phyloP scores from a whole-genome alignment of 2,888 invertebrate species.

The Diaprepes abbreviatus region DNA sequence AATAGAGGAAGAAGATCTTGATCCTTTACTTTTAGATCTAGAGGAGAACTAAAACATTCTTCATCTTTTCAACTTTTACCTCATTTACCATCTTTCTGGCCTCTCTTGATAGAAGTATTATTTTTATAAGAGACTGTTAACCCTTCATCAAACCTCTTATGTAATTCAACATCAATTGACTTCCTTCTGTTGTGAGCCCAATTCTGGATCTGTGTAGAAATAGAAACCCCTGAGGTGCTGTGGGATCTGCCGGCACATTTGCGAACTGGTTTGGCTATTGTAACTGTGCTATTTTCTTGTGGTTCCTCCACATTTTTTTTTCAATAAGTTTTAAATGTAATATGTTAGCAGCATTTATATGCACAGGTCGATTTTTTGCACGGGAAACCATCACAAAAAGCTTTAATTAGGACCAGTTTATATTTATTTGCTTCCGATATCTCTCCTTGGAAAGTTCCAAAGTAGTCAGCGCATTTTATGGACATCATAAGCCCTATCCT shows the following conservation, averaged over 20 bases:
- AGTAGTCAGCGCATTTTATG: constrained; percentile 81
- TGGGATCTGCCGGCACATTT: constrained; percentile 70
- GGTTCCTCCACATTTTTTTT: constrained; percentile 68
- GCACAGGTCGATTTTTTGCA: constrained; percentile 70
- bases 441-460: constrained; percentile 87
- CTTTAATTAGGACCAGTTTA: constrained; percentile 81
- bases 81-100: constrained; percentile 61
- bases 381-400: constrained; percentile 88
- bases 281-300: constrained; percentile 67
- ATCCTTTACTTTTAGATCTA: constrained; percentile 76
- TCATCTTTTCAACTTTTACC: constrained; percentile 75
- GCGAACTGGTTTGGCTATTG: constrained; percentile 71
- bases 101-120: constrained; percentile 37
- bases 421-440: constrained; percentile 81
- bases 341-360: constrained; percentile 68
- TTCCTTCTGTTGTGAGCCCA: constrained; percentile 61
- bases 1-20: constrained; percentile 93
- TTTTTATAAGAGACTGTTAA: constrained; percentile 38
- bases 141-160: constrained; percentile 44
- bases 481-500: constrained; percentile 88
- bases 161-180: constrained; percentile 64
- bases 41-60: constrained; percentile 82
- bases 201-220: constrained; percentile 57
- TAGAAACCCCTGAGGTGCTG: constrained; percentile 62
- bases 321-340: constrained; percentile 82